phyloP scores from a whole-genome alignment of 2,888 invertebrate genomes.

The Xestobium rufovillosum region DNA sequence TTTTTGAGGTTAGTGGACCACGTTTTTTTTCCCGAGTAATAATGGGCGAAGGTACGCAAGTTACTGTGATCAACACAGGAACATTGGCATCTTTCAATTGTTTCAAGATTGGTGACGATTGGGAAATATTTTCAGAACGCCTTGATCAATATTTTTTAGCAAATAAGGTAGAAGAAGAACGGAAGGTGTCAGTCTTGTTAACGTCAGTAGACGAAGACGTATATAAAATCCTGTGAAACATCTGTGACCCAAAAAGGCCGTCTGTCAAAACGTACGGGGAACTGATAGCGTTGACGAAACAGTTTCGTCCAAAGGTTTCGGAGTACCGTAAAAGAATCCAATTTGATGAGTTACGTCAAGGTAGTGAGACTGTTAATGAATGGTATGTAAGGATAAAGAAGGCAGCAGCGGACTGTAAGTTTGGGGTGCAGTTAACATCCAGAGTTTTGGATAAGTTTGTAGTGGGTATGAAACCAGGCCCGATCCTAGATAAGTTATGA shows the following conservation, averaged over 20 bases:
- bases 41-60: too few relatives aligned
- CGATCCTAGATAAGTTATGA: slow-evolving; percentile 13
- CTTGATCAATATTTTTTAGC: slow-evolving; percentile 15
- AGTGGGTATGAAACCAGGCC: slow-evolving; percentile 11
- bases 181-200: slow-evolving; percentile 15
- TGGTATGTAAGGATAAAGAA: slow-evolving; percentile 21
- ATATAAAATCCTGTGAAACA: slow-evolving; percentile 17
- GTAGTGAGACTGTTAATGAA: slow-evolving; percentile 15
- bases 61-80: too few relatives aligned
- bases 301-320: slow-evolving; percentile 15
- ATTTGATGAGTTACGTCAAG: slow-evolving; percentile 20
- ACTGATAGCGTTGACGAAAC: slow-evolving; percentile 10
- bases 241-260: slow-evolving; percentile 17
- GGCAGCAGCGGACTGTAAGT: slow-evolving; percentile 22
- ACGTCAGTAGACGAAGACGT: slow-evolving; percentile 14
- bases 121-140: too few relatives aligned
- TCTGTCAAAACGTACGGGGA: slow-evolving; percentile 8
- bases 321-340: slow-evolving; percentile 17
- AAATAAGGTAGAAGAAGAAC: slow-evolving; percentile 15
- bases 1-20: too few relatives aligned
- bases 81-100: too few relatives aligned
- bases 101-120: too few relatives aligned
- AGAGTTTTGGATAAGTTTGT: slow-evolving; percentile 13
- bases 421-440: slow-evolving; percentile 13
- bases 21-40: too few relatives aligned